A percentile compares a stretch with the other conserved stretches of the same genome.
Conservation (phyloP, 2,113 vertebrate species). For the Cranoglanis bouderius region DNA sequence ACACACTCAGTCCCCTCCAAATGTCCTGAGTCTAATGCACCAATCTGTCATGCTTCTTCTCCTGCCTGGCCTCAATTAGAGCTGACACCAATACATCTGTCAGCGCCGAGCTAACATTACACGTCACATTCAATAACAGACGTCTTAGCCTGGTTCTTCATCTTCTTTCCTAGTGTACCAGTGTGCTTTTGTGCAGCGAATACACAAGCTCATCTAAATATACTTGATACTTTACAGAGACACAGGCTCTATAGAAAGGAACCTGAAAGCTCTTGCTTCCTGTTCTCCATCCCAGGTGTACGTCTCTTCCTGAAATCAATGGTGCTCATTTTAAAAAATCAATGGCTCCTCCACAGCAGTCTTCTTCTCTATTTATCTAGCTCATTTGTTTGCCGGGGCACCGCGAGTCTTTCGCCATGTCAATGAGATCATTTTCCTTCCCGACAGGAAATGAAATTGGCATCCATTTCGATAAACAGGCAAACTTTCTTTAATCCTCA, state of each 20-base stretch:
- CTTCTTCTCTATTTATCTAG: conserved; percentile 61
- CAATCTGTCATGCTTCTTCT: conserved; percentile 39
- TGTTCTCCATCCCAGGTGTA: conserved; percentile 39
- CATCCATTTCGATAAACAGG: conserved; percentile 38
- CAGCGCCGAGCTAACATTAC: conserved; percentile 3
- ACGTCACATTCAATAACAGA: conserved; percentile 1
- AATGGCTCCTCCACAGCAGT: conserved; percentile 55
- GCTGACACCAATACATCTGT: conserved; percentile 35
- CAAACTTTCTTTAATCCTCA: conserved; percentile 31
- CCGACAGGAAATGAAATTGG: conserved; percentile 44
- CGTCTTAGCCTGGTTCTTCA: neutral
- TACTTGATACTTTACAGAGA: conserved; percentile 7
- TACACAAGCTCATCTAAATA: neutral
- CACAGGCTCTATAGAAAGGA: neutral
- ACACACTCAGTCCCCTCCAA: conserved; percentile 22
- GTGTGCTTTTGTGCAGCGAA: neutral
- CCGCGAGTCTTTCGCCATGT: conserved; percentile 45
- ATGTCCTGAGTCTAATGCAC: conserved; percentile 41
- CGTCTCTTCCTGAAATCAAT: conserved; percentile 63
- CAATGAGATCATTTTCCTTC: conserved; percentile 55
- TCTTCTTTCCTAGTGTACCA: neutral
- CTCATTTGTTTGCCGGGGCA: conserved; percentile 59
- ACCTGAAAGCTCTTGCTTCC: conserved; percentile 36
- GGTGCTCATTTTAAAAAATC: conserved; percentile 57
- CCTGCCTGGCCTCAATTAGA: conserved; percentile 41